A percentile compares a stretch with the other conserved stretches of the same genome.
These are phyloP conservation scores for Drosophila kanapiae DNA, from an alignment of 1,140 invertebrate species.

Conservation along the genomic window DNA sequence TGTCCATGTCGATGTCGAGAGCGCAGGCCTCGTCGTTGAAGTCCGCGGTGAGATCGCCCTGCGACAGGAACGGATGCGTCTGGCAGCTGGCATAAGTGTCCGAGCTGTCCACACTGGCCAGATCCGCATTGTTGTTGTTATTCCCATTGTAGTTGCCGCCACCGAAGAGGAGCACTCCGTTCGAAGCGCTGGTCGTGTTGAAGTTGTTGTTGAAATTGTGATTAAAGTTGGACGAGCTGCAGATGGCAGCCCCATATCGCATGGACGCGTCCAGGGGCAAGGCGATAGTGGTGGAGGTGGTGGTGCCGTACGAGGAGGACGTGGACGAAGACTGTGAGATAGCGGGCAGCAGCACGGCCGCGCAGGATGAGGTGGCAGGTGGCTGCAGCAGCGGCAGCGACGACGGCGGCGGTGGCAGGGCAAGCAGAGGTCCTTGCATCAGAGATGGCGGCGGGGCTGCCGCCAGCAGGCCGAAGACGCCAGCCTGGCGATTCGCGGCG, in stretches of 20 bases:
- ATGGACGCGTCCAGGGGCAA: conserved; percentile 76
- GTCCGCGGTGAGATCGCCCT: conserved; percentile 92
- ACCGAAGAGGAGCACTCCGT: conserved; percentile 61
- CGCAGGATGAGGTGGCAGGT: neutral
- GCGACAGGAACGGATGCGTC: conserved; percentile 96
- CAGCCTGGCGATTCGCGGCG: conserved; percentile 70
- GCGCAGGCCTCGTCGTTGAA: conserved; percentile 86
- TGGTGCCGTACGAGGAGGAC: conserved; percentile 81
- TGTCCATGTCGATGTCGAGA: conserved; percentile 88
- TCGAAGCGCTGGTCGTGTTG: conserved; percentile 72
- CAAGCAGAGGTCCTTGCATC: conserved; percentile 24
- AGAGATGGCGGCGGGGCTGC: conserved; percentile 15
- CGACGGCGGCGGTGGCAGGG: conserved; percentile 37
- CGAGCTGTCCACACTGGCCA: conserved; percentile 92
- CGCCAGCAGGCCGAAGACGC: conserved; percentile 63
- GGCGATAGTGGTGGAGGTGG: conserved; percentile 80
- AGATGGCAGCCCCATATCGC: conserved; percentile 59
- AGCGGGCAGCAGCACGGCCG: conserved; percentile 45
- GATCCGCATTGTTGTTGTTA: conserved; percentile 87
- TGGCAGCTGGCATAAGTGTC: conserved; percentile 98
- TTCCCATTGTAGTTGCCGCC: conserved; percentile 85
- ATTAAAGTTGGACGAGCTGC: conserved; percentile 74
- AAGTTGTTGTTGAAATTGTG: conserved; percentile 86
- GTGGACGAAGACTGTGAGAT: conserved; percentile 81
- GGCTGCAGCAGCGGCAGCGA: conserved; percentile 10